These are phyloP conservation scores for Zaprionus africanus DNA, from an alignment of 1,140 invertebrate species.

Conservation along the genomic window DNA sequence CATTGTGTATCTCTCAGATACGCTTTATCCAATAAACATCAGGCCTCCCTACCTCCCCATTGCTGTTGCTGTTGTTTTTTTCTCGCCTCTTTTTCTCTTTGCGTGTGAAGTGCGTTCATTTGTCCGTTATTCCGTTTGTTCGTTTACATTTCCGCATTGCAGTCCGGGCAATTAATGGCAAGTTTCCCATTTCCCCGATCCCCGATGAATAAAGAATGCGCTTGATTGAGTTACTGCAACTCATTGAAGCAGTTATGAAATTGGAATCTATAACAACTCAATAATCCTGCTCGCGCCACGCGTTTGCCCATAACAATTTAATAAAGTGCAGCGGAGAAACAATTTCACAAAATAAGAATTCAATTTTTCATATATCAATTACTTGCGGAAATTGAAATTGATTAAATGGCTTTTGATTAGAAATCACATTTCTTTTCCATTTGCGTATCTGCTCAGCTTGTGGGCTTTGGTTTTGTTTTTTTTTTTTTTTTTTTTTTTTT, in stretches of 20 bases:
- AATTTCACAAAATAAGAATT: background rate
- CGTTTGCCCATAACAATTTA: slow-evolving; percentile 12
- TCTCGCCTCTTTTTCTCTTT: slow-evolving; percentile 43
- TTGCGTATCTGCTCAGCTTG: background rate
- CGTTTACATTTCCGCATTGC: slow-evolving; percentile 73
- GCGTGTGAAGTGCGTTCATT: slow-evolving; percentile 74
- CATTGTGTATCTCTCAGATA: slow-evolving; percentile 38
- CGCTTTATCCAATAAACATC: slow-evolving; percentile 35
- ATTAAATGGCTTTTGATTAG: background rate
- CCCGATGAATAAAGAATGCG: slow-evolving; percentile 30
- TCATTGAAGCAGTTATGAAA: slow-evolving; percentile 34
- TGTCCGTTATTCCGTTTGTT: slow-evolving; percentile 59
- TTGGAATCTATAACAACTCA: slow-evolving; percentile 36
- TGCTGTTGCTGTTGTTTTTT: slow-evolving; percentile 8
- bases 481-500: background rate
- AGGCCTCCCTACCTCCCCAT: background rate
- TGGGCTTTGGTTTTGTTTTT: background rate
- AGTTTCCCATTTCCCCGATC: slow-evolving; percentile 29
- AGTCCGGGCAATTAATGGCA: slow-evolving; percentile 24
- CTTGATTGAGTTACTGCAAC: slow-evolving; percentile 31
- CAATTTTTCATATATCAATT: background rate
- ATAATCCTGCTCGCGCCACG: slow-evolving; percentile 19
- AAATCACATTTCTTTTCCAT: background rate
- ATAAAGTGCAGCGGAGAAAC: slow-evolving; percentile 4
- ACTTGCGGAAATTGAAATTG: background rate